A percentile compares a stretch with the other conserved stretches of the same genome.
These are phyloP conservation scores for Dendrocincla tyrannina DNA, from an alignment of 2,797 vertebrate genomes.

Conservation along the genomic window DNA sequence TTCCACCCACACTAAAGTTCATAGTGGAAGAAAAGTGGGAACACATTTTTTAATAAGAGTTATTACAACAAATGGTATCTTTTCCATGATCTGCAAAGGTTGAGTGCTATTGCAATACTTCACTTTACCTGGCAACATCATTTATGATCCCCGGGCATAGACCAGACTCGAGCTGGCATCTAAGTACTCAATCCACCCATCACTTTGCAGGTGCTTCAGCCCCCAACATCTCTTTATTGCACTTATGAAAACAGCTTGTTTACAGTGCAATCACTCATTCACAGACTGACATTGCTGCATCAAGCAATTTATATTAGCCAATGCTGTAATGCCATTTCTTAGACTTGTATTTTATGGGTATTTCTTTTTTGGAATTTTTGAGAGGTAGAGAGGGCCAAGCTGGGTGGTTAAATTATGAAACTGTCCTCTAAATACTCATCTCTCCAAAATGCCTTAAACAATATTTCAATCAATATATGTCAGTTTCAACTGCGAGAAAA, in stretches of 20 bases:
- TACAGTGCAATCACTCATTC: constrained; percentile 30
- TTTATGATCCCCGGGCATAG: neutral
- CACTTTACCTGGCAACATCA: neutral
- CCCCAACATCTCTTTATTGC: constrained; percentile 6
- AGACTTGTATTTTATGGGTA: neutral
- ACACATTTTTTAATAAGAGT: neutral
- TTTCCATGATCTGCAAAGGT: neutral
- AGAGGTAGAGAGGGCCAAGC: neutral
- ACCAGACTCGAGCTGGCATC: neutral
- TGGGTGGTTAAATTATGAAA: neutral
- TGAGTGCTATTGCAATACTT: neutral
- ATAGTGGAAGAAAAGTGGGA: neutral
- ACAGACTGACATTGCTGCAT: constrained; percentile 3
- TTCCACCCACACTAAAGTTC: neutral
- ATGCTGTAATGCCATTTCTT: constrained; percentile 35
- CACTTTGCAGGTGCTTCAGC: neutral
- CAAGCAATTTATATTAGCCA: constrained; percentile 31
- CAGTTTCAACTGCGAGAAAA: neutral
- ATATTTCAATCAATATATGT: constrained; percentile 1
- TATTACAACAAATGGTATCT: neutral
- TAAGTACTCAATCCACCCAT: neutral
- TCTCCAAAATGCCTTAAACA: constrained; percentile 7
- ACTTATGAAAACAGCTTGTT: constrained; percentile 4
- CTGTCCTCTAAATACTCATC: neutral
- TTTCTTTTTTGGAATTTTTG: neutral